Percentiles rank a stretch among this genome's conserved stretches.
Evolutionary conservation across 2,113 vertebrate genomes (phyloP).

Genomic region (Elephantulus edwardii): DNA sequence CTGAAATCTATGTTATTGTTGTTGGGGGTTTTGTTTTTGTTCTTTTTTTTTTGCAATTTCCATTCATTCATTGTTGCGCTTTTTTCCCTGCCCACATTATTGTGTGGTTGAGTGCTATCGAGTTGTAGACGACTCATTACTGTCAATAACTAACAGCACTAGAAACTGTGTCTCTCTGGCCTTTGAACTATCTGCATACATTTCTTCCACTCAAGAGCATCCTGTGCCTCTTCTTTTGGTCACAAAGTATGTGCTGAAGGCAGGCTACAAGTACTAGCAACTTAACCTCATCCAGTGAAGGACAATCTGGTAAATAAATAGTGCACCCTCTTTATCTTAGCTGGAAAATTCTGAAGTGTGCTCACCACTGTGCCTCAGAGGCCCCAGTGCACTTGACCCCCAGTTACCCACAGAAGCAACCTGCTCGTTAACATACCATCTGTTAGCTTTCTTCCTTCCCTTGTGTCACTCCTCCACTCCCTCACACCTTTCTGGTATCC

Average conservation of each 20-base stretch:
- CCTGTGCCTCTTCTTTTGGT: background rate
- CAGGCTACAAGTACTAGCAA: background rate
- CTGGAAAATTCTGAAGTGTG: background rate
- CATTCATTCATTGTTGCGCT: too few relatives aligned
- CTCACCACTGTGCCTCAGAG: background rate
- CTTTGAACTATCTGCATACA: background rate
- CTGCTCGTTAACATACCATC: background rate
- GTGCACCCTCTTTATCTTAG: background rate
- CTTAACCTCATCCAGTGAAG: background rate
- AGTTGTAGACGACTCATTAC: too few relatives aligned
- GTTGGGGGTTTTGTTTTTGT: too few relatives aligned
- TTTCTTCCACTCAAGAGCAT: background rate
- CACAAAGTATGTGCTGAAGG: background rate
- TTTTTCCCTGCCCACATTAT: too few relatives aligned
- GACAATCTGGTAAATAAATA: background rate
- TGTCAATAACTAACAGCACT: too few relatives aligned
- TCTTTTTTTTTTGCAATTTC: too few relatives aligned
- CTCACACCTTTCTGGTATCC: background rate
- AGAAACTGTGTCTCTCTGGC: too few relatives aligned
- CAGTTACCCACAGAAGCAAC: background rate
- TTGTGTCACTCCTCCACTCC: background rate
- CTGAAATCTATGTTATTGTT: too few relatives aligned
- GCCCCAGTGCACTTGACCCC: fast-evolving
- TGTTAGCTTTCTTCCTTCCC: background rate
- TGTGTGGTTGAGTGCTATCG: too few relatives aligned